Percentiles rank a stretch among this genome's conserved stretches.
phyloP scores from a whole-genome alignment of 2,888 invertebrate genomes.

The Melieria picta region DNA sequence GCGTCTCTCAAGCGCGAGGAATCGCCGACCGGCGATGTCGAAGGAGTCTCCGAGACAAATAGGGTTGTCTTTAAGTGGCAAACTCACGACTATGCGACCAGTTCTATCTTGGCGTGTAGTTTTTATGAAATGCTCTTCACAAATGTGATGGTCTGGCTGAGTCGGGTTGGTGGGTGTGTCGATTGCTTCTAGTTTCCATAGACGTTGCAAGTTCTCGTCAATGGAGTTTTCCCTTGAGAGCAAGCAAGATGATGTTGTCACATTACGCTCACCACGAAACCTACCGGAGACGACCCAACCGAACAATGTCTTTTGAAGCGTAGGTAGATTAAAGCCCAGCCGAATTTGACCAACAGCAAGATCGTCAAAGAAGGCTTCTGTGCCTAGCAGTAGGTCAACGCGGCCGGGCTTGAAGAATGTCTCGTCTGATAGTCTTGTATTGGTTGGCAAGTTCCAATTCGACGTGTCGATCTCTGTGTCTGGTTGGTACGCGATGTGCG shows the following conservation, averaged over 20 bases:
- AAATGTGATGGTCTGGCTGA: slow-evolving; percentile 6
- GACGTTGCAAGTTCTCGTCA: slow-evolving; percentile 2
- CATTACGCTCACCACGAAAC: neutral
- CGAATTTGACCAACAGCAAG: slow-evolving; percentile 8
- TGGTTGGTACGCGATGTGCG: too few relatives aligned
- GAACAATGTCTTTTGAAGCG: slow-evolving; percentile 6
- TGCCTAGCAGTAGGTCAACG: too few relatives aligned
- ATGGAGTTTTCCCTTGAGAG: slow-evolving; percentile 7
- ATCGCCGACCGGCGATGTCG: slow-evolving; percentile 15
- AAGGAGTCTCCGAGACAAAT: neutral
- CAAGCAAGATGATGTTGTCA: neutral
- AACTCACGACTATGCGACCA: neutral
- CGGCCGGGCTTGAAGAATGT: too few relatives aligned
- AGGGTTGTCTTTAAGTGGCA: slow-evolving; percentile 1
- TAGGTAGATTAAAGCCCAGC: neutral
- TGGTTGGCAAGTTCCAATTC: too few relatives aligned
- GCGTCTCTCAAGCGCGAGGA: neutral
- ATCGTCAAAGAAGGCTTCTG: too few relatives aligned
- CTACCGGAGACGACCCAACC: slow-evolving; percentile 8
- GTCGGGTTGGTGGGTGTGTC: neutral
- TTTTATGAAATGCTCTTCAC: neutral
- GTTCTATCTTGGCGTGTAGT: slow-evolving; percentile 14
- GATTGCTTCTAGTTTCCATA: slow-evolving; percentile 12
- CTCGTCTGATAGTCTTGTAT: too few relatives aligned
- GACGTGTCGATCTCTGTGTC: too few relatives aligned